Conservation (phyloP, 2,888 invertebrate species). For the Petrolisthes cinctipes region DNA sequence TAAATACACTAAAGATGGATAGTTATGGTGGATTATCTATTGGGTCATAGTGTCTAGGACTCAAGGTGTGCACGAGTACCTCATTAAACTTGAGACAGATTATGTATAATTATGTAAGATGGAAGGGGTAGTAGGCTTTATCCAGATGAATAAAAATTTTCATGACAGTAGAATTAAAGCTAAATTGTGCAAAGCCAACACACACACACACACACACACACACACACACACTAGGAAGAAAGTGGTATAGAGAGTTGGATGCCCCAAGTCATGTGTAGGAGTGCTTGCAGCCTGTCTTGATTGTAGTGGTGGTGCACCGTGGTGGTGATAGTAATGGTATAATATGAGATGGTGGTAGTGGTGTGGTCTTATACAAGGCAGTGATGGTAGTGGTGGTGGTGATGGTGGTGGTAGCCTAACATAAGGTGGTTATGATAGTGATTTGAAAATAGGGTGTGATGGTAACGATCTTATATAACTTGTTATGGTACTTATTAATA, state of each 20-base stretch:
- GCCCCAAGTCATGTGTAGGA: background rate
- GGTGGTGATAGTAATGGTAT: background rate
- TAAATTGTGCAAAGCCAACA: background rate
- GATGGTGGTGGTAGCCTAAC: background rate
- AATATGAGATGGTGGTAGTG: background rate
- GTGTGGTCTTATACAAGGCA: no score
- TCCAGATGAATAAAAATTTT: no score
- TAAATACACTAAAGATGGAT: no score
- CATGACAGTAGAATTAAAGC: background rate
- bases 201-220: background rate
- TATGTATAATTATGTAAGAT: no score
- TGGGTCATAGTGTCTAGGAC: no score
- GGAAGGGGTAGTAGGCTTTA: no score
- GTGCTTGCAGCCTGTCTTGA: background rate
- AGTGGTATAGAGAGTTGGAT: background rate
- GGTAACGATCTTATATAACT: background rate
- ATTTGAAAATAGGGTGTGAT: background rate
- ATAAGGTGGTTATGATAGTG: background rate
- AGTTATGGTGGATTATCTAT: no score
- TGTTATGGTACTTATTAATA: background rate
- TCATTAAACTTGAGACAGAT: no score
- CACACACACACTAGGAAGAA: conserved; percentile 3
- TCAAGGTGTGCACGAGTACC: no score
- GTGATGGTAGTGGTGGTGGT: background rate
- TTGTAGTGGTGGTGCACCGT: background rate